Percentiles rank a stretch among this genome's conserved stretches.
Evolutionary conservation across 2,113 vertebrate species (phyloP).

Genomic region (Fulica atra): DNA sequence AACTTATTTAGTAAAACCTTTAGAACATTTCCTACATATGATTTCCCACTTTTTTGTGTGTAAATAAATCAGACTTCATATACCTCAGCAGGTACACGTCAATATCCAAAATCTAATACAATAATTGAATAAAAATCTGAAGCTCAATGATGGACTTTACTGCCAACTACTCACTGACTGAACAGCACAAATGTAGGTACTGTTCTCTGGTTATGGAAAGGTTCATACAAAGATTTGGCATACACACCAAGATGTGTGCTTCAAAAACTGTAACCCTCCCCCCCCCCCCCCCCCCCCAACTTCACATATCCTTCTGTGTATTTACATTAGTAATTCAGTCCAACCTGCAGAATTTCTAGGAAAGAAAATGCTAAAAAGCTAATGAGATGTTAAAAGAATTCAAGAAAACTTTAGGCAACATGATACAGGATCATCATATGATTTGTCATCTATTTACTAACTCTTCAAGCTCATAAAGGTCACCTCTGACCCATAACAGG

Average conservation of each 20-base stretch:
- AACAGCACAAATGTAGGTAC: background rate
- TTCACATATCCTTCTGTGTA: background rate
- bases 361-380: background rate
- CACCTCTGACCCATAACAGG: constrained; percentile 79
- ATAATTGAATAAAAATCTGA: background rate
- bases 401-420: constrained; percentile 2
- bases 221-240: background rate
- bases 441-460: constrained; percentile 82
- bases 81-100: background rate
- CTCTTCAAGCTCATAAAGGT: constrained; percentile 85
- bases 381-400: background rate
- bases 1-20: background rate
- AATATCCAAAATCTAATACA: background rate
- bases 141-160: background rate
- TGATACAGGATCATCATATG: constrained; percentile 52
- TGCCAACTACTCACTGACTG: background rate
- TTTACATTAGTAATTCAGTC: background rate
- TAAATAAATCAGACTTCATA: background rate
- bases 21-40: background rate
- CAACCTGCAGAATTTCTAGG: background rate
- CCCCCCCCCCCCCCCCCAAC: too few relatives aligned
- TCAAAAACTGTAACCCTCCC: background rate
- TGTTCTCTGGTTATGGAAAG: background rate
- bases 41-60: background rate
- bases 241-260: background rate